phyloP scores from a whole-genome alignment of 2,797 vertebrate species.

The Bothrops alternatus region DNA sequence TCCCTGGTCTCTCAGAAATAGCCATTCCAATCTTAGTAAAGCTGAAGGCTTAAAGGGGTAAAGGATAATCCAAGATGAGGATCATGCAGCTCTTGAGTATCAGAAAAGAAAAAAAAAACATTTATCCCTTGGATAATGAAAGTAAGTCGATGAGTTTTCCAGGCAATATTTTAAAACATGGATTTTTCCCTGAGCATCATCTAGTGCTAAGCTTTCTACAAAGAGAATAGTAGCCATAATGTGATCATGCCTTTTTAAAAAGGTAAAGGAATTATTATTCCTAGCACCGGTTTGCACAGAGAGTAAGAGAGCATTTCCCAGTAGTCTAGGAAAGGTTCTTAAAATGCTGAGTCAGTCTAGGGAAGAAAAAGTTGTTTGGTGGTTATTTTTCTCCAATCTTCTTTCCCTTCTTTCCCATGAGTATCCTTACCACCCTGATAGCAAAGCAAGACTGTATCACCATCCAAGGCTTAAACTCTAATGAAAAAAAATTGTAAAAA shows the following conservation, averaged over 20 bases:
- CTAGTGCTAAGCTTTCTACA: background rate
- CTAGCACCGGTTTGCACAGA: background rate
- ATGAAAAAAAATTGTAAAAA: background rate
- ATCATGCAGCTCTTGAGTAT: conserved; percentile 37
- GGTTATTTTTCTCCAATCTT: background rate
- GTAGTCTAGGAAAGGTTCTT: background rate
- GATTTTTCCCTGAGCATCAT: background rate
- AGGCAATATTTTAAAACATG: conserved; percentile 6
- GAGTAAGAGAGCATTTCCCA: background rate
- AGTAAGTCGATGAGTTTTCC: conserved; percentile 21
- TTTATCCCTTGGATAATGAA: conserved; percentile 35
- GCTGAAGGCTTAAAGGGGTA: conserved; percentile 20
- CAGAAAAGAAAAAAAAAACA: conserved; percentile 31
- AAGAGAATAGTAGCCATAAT: background rate
- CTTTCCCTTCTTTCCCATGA: background rate
- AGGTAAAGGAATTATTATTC: background rate
- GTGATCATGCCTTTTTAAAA: background rate
- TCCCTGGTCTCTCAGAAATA: conserved; percentile 29
- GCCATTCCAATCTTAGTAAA: conserved; percentile 44
- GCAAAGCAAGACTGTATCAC: background rate
- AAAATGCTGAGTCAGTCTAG: background rate
- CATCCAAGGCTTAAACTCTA: background rate
- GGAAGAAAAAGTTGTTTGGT: background rate
- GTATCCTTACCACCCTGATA: background rate
- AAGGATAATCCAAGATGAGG: conserved; percentile 35